These are phyloP conservation scores for Azemiops feae DNA, from an alignment of 2,113 vertebrate genomes.

Conservation along the genomic window DNA sequence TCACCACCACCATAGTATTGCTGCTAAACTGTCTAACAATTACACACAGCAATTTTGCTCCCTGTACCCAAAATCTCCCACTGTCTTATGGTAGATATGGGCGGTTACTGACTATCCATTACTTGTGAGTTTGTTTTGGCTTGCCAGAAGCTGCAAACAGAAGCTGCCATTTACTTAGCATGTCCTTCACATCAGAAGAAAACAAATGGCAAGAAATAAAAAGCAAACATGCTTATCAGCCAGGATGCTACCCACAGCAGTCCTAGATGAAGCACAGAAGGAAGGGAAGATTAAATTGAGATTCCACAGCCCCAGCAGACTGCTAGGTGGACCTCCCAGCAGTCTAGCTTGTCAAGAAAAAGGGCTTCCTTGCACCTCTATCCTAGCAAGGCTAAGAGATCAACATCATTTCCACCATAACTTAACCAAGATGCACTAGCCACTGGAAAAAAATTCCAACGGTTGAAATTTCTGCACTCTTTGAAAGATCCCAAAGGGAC, in stretches of 20 bases:
- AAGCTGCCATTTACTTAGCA: background rate
- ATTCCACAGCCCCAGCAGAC: background rate
- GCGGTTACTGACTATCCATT: background rate
- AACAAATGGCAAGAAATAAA: background rate
- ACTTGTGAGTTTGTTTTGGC: background rate
- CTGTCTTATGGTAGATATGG: background rate
- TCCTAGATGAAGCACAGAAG: background rate
- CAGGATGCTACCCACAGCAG: background rate
- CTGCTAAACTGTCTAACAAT: slow-evolving; percentile 14
- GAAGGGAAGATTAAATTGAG: background rate
- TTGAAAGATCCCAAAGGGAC: background rate
- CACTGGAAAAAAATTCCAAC: background rate
- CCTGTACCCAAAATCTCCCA: slow-evolving; percentile 7
- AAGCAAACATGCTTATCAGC: background rate
- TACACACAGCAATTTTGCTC: slow-evolving; percentile 3
- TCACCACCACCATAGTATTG: background rate
- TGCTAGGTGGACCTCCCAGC: background rate
- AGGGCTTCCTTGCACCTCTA: background rate
- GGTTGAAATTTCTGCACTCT: background rate
- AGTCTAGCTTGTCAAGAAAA: background rate
- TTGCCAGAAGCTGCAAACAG: background rate
- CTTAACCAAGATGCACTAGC: background rate
- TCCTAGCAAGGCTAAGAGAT: background rate
- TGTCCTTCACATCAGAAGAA: background rate
- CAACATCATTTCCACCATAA: background rate